Conservation (phyloP, 1,140 invertebrate species). For the Drosophila pectinifera region DNA sequence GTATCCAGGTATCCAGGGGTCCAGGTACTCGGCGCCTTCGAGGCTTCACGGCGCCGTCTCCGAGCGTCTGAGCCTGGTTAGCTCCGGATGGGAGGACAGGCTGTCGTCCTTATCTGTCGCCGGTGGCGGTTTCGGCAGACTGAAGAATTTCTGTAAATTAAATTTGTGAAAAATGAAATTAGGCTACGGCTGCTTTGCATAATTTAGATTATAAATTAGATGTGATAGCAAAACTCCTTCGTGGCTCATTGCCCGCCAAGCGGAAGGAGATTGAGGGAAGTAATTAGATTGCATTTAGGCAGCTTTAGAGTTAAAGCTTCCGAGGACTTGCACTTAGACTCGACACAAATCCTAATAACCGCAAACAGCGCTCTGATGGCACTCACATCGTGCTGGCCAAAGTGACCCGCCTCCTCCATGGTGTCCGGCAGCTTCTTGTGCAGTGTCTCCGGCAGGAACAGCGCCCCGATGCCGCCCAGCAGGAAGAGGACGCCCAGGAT, state of each 20-base stretch:
- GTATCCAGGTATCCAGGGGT: neutral
- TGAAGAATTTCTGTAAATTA: constrained; percentile 85
- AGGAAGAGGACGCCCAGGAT: constrained; percentile 87
- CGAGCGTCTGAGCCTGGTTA: constrained; percentile 69
- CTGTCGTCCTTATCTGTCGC: constrained; percentile 44
- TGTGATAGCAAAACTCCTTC: constrained; percentile 32
- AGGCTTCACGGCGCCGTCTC: constrained; percentile 45
- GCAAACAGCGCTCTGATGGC: neutral
- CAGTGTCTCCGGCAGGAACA: constrained; percentile 90
- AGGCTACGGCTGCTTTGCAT: constrained; percentile 81
- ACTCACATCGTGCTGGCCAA: constrained; percentile 87
- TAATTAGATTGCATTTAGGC: constrained; percentile 14
- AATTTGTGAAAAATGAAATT: constrained; percentile 81
- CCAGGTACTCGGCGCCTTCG: constrained; percentile 12
- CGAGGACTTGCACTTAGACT: neutral
- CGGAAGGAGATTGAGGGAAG: constrained; percentile 25
- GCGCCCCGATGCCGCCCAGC: constrained; percentile 86
- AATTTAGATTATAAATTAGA: constrained; percentile 84
- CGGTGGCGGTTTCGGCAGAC: constrained; percentile 76
- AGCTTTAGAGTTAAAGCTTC: neutral
- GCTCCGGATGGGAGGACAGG: constrained; percentile 57
- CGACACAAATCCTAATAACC: too few species aligned
- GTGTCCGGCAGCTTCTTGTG: constrained; percentile 90
- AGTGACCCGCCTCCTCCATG: constrained; percentile 89
- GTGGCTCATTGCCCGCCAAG: constrained; percentile 7